Percentiles rank a stretch among this genome's conserved stretches.
Evolutionary conservation across 2,888 invertebrate species (phyloP).

Genomic region (Scaptomyza flava): DNA sequence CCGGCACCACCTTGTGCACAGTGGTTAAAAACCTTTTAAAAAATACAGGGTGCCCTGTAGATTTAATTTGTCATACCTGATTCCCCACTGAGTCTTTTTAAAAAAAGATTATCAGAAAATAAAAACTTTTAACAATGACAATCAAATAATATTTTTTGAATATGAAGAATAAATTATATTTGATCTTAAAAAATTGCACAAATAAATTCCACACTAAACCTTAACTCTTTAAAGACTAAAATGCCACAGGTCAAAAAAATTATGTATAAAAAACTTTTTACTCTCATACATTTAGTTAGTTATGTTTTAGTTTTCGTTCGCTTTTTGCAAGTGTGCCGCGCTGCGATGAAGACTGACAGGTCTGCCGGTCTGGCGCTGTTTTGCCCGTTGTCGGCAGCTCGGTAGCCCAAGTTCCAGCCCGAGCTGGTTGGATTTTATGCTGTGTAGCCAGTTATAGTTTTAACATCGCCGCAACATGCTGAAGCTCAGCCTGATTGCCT

Average conservation of each 20-base stretch:
- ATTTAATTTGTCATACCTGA: background rate
- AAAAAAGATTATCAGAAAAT: too few relatives aligned
- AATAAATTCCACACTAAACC: background rate
- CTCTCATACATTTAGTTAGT: background rate
- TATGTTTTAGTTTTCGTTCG: background rate
- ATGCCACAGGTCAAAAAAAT: background rate
- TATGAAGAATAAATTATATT: too few relatives aligned
- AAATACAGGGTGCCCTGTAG: background rate
- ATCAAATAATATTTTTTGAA: too few relatives aligned
- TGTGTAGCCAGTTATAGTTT: constrained; percentile 43
- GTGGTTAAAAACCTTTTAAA: constrained; percentile 9
- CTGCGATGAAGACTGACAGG: constrained; percentile 71
- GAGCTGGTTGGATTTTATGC: constrained; percentile 4
- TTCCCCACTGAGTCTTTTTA: too few relatives aligned
- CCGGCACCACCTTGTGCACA: constrained; percentile 42
- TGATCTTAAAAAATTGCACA: too few relatives aligned
- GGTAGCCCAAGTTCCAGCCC: background rate
- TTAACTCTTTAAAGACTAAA: background rate
- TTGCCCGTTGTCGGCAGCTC: constrained; percentile 6
- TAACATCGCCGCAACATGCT: constrained; percentile 62
- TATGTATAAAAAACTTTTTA: background rate
- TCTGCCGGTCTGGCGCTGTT: constrained; percentile 16
- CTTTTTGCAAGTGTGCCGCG: constrained; percentile 31
- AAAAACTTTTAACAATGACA: too few relatives aligned
- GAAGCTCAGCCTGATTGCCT: constrained; percentile 71